Evolutionary conservation across 1,140 invertebrate genomes (phyloP), one percentile per base, ranked within the genome.

Genomic region (Ladona fulva): DNA sequence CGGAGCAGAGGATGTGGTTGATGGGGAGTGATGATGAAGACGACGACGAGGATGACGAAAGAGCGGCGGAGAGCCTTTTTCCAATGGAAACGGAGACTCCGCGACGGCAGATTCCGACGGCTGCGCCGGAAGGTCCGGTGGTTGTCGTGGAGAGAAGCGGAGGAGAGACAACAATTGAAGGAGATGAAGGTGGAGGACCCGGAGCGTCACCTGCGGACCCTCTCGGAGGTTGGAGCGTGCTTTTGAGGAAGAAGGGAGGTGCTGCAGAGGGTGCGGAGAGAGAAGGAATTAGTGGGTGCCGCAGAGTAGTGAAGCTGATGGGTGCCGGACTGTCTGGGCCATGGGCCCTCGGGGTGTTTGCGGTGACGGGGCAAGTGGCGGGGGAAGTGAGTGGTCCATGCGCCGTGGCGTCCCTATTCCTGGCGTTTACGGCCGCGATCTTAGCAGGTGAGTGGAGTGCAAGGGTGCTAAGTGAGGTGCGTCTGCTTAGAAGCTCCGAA

Each of bases 331-430:
- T 75, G 74, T 25, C 74, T 5, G 74, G 24, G 24, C 74, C 74
- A 10, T 75, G 74, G 74, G 74, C 74, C 3, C 74, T 75, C 37
- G 74, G 74, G 3, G 74, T 75, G 24, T 42, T 75, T 24, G 74
- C 37, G 24, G 74, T 75, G 1, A 42, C 24, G 24, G 74, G 74
- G 24, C 74, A 75, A 19, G 74, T 75, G 24, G 74, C 74, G 14
- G 29, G 74, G 12, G 74, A 42, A 19, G 74, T 75, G 24, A 75
- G 74, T n/a, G 74, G 74, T 16, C 74, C 74, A 16, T 75, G 74
- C 24, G 29, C 24, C 16, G 74, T 75, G 74, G 74, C n/a, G 1
- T 25, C 74, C 74, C 74, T 75, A 19, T 5, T 25, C 19, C 24
- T 75, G 14, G 74, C 74, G 14, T 14, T 24, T 42, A 25, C 24